These are phyloP conservation scores for Metalampra italica DNA, from an alignment of 2,888 invertebrate species.

Conservation along the genomic window DNA sequence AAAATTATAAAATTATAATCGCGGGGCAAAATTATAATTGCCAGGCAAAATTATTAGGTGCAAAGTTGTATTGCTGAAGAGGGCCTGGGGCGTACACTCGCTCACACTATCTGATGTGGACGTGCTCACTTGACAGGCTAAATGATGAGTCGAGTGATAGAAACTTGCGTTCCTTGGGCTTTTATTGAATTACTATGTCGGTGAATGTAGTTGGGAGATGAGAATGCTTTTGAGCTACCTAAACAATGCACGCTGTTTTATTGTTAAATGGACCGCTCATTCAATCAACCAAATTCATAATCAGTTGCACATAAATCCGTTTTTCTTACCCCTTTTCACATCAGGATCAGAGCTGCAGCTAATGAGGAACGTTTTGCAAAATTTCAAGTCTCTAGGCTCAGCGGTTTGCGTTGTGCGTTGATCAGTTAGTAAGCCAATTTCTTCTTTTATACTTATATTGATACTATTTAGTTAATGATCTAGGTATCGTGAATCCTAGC, in stretches of 20 bases:
- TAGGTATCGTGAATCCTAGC: too few relatives aligned
- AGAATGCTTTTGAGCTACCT: constrained; percentile 5
- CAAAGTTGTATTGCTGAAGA: constrained; percentile 53
- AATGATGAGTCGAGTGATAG: constrained; percentile 59
- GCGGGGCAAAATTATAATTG: constrained; percentile 55
- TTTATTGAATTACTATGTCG: constrained; percentile 39
- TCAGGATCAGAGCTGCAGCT: too few relatives aligned
- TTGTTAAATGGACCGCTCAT: too few relatives aligned
- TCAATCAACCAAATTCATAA: too few relatives aligned
- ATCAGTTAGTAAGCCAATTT: too few relatives aligned
- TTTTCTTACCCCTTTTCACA: too few relatives aligned
- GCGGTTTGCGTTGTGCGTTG: too few relatives aligned
- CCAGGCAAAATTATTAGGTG: constrained; percentile 69
- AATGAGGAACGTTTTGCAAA: too few relatives aligned
- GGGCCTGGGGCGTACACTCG: constrained; percentile 34
- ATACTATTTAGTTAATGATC: too few relatives aligned
- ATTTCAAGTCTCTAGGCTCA: too few relatives aligned
- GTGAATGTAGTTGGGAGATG: constrained; percentile 28
- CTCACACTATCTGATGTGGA: constrained; percentile 51
- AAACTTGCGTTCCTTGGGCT: constrained; percentile 28
- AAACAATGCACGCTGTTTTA: constrained; percentile 12
- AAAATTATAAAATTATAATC: constrained; percentile 20
- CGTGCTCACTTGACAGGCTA: constrained; percentile 43
- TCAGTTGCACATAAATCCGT: too few relatives aligned
- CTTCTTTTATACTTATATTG: too few relatives aligned